Percentiles rank a stretch among this genome's conserved stretches.
phyloP scores from a whole-genome alignment of 37 sponge, comb jelly and placozoan genomes.

The Mnemiopsis leidyi region DNA sequence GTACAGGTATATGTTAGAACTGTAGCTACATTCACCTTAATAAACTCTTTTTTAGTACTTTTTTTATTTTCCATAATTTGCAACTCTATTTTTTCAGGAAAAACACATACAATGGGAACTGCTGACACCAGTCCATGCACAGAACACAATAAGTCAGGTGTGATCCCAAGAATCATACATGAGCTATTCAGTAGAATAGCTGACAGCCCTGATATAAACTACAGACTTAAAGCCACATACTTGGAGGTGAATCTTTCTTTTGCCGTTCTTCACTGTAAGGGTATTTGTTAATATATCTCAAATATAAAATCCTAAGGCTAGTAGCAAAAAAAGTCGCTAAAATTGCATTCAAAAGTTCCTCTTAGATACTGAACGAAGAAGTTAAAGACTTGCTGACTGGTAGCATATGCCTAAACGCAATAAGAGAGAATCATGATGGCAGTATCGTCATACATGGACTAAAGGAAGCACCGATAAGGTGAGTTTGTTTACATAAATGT shows the following conservation, averaged over 20 bases:
- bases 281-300: too few relatives aligned
- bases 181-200: constrained; percentile 33
- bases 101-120: constrained; percentile 62
- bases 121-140: constrained; percentile 10
- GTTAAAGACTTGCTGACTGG: constrained; percentile 60
- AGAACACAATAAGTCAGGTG: constrained; percentile 26
- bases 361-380: constrained; percentile 41
- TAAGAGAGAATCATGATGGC: constrained; percentile 57
- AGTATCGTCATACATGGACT: constrained; percentile 47
- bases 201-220: not conserved
- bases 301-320: too few relatives aligned
- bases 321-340: too few relatives aligned
- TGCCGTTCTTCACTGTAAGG: too few relatives aligned
- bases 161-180: constrained; percentile 41
- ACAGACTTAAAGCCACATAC: constrained; percentile 24
- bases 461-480: constrained; percentile 32
- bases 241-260: constrained; percentile 41
- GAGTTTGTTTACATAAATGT: not conserved
- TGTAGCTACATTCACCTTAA: too few relatives aligned
- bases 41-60: too few relatives aligned
- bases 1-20: too few relatives aligned
- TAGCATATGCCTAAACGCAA: constrained; percentile 15
- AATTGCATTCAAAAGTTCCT: too few relatives aligned
- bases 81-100: constrained; percentile 6
- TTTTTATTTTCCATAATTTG: too few relatives aligned